Evolutionary conservation across 2,888 invertebrate species (phyloP).

Genomic region (Eupithecia vulgata): DNA sequence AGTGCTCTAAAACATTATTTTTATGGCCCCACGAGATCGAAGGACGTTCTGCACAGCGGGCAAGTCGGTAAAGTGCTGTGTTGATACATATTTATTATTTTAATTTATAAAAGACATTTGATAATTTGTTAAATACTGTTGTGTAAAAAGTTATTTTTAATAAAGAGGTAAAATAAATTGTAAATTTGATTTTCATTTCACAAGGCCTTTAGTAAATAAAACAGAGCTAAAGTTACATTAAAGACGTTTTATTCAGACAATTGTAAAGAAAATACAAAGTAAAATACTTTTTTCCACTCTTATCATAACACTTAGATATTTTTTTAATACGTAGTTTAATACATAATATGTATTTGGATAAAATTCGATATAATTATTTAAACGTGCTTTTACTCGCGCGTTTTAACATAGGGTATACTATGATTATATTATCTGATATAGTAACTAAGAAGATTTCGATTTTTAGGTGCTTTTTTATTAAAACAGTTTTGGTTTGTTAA

Average conservation of each 20-base stretch:
- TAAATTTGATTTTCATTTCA: constrained; percentile 61
- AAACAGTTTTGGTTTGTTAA: not conserved
- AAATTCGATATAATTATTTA: constrained; percentile 70
- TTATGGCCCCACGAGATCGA: not conserved
- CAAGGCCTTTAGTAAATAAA: constrained; percentile 50
- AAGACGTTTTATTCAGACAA: constrained; percentile 72
- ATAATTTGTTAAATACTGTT: constrained; percentile 45
- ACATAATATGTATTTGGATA: constrained; percentile 64
- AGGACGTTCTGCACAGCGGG: constrained; percentile 22
- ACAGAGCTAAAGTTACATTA: constrained; percentile 62
- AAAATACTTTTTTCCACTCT: constrained; percentile 71
- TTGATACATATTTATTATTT: constrained; percentile 45
- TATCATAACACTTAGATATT: constrained; percentile 76
- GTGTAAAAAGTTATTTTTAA: constrained; percentile 55
- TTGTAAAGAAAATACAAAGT: constrained; percentile 81
- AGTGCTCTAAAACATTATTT: constrained; percentile 50
- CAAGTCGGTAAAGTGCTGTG: constrained; percentile 55
- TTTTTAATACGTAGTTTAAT: constrained; percentile 60
- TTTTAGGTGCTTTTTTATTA: not conserved
- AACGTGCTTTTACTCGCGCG: not conserved
- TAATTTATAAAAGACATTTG: constrained; percentile 29
- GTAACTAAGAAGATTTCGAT: not conserved
- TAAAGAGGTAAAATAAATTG: constrained; percentile 41
- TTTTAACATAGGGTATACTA: too few relatives aligned
- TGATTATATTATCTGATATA: too few relatives aligned